phyloP scores from a whole-genome alignment of 2,888 invertebrate genomes.

The Rhaphigaster nebulosa region DNA sequence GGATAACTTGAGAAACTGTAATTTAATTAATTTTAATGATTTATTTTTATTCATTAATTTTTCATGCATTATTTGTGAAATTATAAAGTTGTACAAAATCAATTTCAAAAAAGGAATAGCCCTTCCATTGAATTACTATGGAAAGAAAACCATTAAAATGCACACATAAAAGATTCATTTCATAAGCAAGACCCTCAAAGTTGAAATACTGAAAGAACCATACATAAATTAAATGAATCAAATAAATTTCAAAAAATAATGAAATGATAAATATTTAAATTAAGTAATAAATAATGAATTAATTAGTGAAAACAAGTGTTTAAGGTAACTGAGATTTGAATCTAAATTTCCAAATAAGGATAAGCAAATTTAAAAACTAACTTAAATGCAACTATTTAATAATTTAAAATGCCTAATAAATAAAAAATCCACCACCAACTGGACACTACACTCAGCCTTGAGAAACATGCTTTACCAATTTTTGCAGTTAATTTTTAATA shows the following conservation, averaged over 20 bases:
- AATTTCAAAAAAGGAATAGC: neutral
- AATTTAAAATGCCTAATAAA: neutral
- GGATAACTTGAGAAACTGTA: neutral
- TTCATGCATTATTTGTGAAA: neutral
- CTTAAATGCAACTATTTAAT: neutral
- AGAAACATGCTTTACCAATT: conserved; percentile 2
- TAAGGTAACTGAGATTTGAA: neutral
- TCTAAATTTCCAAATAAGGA: neutral
- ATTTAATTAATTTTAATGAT: neutral
- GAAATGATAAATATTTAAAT: neutral
- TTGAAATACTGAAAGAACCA: neutral
- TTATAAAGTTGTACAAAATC: neutral
- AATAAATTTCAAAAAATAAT: neutral
- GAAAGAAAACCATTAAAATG: neutral
- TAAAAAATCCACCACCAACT: neutral
- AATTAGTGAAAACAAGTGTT: neutral
- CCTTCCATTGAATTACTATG: neutral
- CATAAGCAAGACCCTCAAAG: neutral
- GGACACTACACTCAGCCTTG: neutral
- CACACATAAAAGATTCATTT: neutral
- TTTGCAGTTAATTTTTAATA: neutral
- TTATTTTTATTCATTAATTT: neutral
- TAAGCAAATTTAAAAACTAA: neutral
- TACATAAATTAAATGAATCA: neutral
- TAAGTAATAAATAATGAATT: neutral